Evolutionary conservation across 2,113 vertebrate genomes (phyloP).

Genomic region (Anthoscopus minutus): DNA sequence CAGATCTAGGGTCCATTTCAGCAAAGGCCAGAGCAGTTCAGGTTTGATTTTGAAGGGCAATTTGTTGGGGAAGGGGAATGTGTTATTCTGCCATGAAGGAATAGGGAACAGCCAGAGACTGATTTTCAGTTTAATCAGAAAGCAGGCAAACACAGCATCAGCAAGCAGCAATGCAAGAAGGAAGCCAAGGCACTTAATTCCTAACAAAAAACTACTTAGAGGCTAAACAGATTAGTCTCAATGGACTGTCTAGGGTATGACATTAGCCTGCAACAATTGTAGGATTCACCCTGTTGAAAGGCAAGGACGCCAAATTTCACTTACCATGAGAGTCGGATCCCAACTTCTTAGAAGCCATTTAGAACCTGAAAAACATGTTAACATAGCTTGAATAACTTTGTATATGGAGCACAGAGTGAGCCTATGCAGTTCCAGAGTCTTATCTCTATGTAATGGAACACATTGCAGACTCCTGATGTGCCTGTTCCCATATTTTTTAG

Average conservation of each 20-base stretch:
- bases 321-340: slow-evolving; percentile 90
- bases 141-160: background rate
- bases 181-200: background rate
- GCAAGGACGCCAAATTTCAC: slow-evolving; percentile 13
- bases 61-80: background rate
- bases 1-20: background rate
- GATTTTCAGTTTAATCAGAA: background rate
- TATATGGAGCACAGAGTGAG: background rate
- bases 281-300: background rate
- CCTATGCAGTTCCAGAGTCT: background rate
- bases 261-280: background rate
- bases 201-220: background rate
- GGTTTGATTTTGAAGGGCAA: background rate
- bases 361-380: slow-evolving; percentile 80
- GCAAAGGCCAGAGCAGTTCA: background rate
- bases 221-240: background rate
- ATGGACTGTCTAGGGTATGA: background rate
- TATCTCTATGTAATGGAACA: background rate
- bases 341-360: slow-evolving; percentile 98
- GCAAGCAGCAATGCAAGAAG: background rate
- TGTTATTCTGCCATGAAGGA: background rate
- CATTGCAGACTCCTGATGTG: background rate
- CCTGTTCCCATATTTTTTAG: background rate
- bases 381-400: background rate
- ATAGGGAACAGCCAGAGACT: background rate